A percentile compares a stretch with the other conserved stretches of the same genome.
Evolutionary conservation across 2,888 invertebrate genomes (phyloP).

Genomic region (Branchellion lobata): DNA sequence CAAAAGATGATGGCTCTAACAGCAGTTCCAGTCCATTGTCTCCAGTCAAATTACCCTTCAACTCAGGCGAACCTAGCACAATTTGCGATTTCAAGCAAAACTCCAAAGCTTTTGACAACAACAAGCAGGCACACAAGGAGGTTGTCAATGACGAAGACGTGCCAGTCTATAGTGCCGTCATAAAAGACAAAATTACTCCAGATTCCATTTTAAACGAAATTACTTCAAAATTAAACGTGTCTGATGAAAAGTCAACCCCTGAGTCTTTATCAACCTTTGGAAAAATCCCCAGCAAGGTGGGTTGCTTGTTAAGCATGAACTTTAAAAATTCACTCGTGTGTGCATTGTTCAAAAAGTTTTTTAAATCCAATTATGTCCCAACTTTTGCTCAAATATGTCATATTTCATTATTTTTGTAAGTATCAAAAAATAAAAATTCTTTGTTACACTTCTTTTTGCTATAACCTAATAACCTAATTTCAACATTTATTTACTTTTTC

Average conservation of each 20-base stretch:
- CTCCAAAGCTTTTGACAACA: background rate
- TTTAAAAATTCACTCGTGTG: too few species aligned
- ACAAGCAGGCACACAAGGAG: background rate
- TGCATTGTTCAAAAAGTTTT: too few species aligned
- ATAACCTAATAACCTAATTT: too few species aligned
- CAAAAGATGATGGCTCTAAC: conserved; percentile 7
- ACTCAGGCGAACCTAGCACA: background rate
- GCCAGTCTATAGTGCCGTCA: conserved; percentile 42
- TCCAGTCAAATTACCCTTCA: conserved; percentile 27
- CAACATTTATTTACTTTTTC: too few species aligned
- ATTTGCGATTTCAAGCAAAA: background rate
- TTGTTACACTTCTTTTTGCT: too few species aligned
- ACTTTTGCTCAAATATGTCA: too few species aligned
- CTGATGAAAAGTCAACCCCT: conserved; percentile 14
- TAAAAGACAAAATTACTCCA: conserved; percentile 36
- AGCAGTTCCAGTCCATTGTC: conserved; percentile 27
- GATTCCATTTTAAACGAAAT: conserved; percentile 37
- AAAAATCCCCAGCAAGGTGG: background rate
- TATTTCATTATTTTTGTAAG: too few species aligned
- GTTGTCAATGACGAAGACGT: background rate
- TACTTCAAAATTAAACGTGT: conserved; percentile 25
- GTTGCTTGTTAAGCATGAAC: too few species aligned
- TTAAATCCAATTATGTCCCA: too few species aligned
- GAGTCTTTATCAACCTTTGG: conserved; percentile 37
- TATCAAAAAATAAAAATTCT: too few species aligned